Conservation (phyloP, 1,140 invertebrate species). For the Akabosia matsudoensis region DNA sequence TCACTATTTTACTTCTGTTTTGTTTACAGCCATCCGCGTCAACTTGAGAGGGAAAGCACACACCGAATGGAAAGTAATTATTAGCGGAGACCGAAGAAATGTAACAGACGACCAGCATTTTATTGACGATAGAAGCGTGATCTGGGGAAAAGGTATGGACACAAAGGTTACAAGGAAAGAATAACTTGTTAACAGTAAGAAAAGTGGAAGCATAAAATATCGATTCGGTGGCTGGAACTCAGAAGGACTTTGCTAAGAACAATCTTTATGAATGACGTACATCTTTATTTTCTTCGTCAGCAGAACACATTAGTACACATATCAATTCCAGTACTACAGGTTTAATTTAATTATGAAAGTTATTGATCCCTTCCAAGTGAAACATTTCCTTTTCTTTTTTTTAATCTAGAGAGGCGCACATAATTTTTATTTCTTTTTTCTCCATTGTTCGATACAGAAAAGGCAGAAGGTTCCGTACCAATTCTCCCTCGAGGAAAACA, state of each 20-base stretch:
- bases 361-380: too few species aligned
- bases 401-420: background rate
- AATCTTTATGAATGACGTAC: too few species aligned
- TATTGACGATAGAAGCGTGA: constrained; percentile 69
- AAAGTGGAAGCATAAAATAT: constrained; percentile 9
- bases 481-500: constrained; percentile 72
- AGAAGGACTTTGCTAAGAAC: too few species aligned
- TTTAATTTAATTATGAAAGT: too few species aligned
- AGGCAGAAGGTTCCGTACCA: constrained; percentile 65
- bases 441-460: too few species aligned
- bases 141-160: constrained; percentile 72
- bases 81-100: constrained; percentile 70
- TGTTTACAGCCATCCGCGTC: constrained; percentile 65
- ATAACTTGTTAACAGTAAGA: background rate
- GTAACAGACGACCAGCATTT: constrained; percentile 80
- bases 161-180: background rate
- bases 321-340: too few species aligned
- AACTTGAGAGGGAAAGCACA: constrained; percentile 73
- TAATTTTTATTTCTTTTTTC: background rate
- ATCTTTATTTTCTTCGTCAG: too few species aligned
- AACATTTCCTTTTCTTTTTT: too few species aligned
- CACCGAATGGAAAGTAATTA: constrained; percentile 76
- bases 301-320: too few species aligned
- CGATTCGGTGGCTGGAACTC: too few species aligned
- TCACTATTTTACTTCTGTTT: constrained; percentile 24